phyloP scores from a whole-genome alignment of 2,113 vertebrate genomes.

The Prietella phreatophila region DNA sequence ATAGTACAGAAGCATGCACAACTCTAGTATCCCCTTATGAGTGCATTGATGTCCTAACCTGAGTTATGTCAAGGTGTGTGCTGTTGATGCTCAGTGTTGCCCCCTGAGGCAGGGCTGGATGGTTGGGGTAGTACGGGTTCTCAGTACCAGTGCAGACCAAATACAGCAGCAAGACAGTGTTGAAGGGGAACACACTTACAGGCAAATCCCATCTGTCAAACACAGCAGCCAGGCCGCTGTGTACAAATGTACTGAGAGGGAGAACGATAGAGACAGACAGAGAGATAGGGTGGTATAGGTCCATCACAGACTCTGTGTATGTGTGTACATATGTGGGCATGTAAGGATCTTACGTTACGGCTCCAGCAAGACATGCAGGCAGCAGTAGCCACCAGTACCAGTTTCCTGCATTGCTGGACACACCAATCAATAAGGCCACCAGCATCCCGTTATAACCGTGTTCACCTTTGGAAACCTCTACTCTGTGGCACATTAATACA shows the following conservation, averaged over 20 bases:
- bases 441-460: constrained; percentile 74
- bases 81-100: constrained; percentile 52
- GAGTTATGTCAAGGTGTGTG: constrained; percentile 55
- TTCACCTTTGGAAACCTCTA: constrained; percentile 63
- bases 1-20: neutral
- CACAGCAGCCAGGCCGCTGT: constrained; percentile 62
- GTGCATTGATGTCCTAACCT: constrained; percentile 57
- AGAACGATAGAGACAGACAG: neutral
- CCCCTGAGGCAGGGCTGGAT: constrained; percentile 47
- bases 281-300: neutral
- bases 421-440: constrained; percentile 72
- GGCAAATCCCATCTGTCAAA: constrained; percentile 70
- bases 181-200: constrained; percentile 72
- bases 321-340: neutral
- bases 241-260: constrained; percentile 67
- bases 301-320: neutral
- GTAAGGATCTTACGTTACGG: constrained; percentile 60
- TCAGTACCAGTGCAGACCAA: constrained; percentile 66
- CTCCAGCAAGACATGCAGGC: constrained; percentile 64
- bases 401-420: constrained; percentile 68
- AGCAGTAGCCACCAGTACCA: constrained; percentile 77
- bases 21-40: neutral
- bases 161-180: constrained; percentile 69
- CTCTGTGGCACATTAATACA: constrained; percentile 56
- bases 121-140: constrained; percentile 69